Base-by-base conservation (phyloP, 92 coral and sea anemone species). In the Epizoanthus scotinus region DNA sequence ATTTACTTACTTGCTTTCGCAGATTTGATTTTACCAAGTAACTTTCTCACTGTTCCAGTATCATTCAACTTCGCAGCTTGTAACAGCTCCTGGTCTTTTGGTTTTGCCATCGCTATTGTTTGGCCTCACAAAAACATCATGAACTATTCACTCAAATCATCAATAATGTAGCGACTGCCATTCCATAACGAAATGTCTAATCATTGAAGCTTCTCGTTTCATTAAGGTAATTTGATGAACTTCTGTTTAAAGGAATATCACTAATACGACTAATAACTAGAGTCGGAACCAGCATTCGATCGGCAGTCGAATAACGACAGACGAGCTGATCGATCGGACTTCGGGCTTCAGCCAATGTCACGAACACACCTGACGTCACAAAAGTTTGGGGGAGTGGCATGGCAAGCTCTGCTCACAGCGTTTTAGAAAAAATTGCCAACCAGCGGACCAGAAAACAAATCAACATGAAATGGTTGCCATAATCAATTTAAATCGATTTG, bases 71-170 rank as follows among this genome's bases (percentile, higher is more conserved):
- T 91, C 31, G 92, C 97, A 64, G 99, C 98, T 70, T 93, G 98
- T 44, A 96, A 86, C 44, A 96, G 79, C 34, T 96, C 99, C 42
- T 90, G 92, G 74, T 96, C 99, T 88, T 96, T 96, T 21, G 94
- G 81, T 38, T 75, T 75, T 24, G 81, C 68, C 81, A 75, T 75
- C 42, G 69, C 9, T 13, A 47, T 55, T 73, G 65, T 75, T 60
- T 8, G 63, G 14, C 9, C 55, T 75, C 56, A 68, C 13, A 36
- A 59, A 59, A 75, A 42, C 68, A 31, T 31, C 56, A 75, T 55
- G 12, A 73, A 29, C 52, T 55, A 27, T 73, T 31, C 81, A 58
- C 22, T 60, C 67, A 56, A 22, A 36, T 9, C 67, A 60, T 36
- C 20, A 58, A 36, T 40, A 24, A 36, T 57, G 17, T 21, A 75